These are phyloP conservation scores for Montipora capricornis DNA, from an alignment of 64 coral and sea anemone species.

Conservation along the genomic window DNA sequence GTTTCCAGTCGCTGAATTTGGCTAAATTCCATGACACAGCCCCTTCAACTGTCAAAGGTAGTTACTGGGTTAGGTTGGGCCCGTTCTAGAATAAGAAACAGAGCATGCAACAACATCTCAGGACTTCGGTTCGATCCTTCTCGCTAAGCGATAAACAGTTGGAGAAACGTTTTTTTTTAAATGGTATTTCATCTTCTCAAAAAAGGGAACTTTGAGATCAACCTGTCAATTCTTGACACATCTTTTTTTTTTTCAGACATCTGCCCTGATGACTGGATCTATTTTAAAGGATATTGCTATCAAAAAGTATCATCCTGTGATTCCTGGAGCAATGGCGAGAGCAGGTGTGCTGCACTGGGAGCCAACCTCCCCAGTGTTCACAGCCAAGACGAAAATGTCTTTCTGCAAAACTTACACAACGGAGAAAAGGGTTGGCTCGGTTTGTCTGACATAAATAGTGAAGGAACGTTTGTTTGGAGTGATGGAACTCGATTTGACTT, in stretches of 20 bases:
- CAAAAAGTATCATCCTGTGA: neutral
- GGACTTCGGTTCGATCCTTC: too few relatives aligned
- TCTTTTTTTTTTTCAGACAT: neutral
- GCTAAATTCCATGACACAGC: too few relatives aligned
- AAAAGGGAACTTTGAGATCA: too few relatives aligned
- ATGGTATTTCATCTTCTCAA: too few relatives aligned
- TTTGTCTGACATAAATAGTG: constrained; percentile 21
- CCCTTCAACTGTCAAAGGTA: too few relatives aligned
- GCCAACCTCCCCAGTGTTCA: constrained; percentile 50
- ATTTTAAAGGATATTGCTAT: constrained; percentile 62
- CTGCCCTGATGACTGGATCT: constrained; percentile 34
- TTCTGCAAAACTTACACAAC: constrained; percentile 28
- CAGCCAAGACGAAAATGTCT: constrained; percentile 58
- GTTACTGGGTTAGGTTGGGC: too few relatives aligned
- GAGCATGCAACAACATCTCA: too few relatives aligned
- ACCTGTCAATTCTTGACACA: too few relatives aligned
- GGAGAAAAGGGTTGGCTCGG: constrained; percentile 61
- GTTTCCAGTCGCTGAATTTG: too few relatives aligned
- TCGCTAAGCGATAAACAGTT: too few relatives aligned
- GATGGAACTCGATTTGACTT: constrained; percentile 10
- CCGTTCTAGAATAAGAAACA: too few relatives aligned
- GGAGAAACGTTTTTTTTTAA: too few relatives aligned
- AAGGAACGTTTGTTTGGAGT: constrained; percentile 48
- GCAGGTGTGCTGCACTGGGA: neutral
- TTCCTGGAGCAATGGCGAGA: constrained; percentile 7